Evolutionary conservation across 1,140 invertebrate genomes (phyloP).

Genomic region (Zaprionus lachaisei): DNA sequence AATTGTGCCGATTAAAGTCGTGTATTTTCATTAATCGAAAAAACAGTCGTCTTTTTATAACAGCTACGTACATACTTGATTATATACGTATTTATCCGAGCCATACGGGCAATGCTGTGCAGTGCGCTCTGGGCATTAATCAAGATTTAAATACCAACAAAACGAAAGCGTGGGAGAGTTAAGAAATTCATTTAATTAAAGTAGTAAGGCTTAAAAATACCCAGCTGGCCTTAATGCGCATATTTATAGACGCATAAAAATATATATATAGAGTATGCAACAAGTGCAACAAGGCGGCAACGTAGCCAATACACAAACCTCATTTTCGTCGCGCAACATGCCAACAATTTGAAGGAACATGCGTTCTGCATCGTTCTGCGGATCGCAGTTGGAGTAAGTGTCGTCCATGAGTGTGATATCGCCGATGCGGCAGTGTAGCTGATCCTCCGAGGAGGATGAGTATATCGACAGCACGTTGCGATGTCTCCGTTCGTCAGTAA

Average conservation of each 20-base stretch:
- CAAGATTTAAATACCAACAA: constrained; percentile 38
- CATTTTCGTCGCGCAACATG: constrained; percentile 84
- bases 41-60: constrained; percentile 2
- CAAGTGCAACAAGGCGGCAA: background rate
- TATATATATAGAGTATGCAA: background rate
- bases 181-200: constrained; percentile 51
- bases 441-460: constrained; percentile 75
- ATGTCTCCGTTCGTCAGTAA: constrained; percentile 41
- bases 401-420: constrained; percentile 83
- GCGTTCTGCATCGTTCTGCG: constrained; percentile 82
- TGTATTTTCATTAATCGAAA: constrained; percentile 6
- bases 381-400: constrained; percentile 79
- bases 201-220: constrained; percentile 14
- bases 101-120: constrained; percentile 33
- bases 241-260: background rate
- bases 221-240: constrained; percentile 14
- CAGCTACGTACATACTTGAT: constrained; percentile 35
- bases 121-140: constrained; percentile 48
- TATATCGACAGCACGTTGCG: constrained; percentile 70
- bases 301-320: constrained; percentile 77
- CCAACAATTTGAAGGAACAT: constrained; percentile 84
- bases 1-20: constrained; percentile 40
- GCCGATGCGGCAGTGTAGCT: constrained; percentile 72
- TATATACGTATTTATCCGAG: constrained; percentile 16
- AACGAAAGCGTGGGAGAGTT: constrained; percentile 27